These are phyloP conservation scores for Agrotis ipsilon DNA, from an alignment of 2,888 invertebrate genomes.

Conservation along the genomic window DNA sequence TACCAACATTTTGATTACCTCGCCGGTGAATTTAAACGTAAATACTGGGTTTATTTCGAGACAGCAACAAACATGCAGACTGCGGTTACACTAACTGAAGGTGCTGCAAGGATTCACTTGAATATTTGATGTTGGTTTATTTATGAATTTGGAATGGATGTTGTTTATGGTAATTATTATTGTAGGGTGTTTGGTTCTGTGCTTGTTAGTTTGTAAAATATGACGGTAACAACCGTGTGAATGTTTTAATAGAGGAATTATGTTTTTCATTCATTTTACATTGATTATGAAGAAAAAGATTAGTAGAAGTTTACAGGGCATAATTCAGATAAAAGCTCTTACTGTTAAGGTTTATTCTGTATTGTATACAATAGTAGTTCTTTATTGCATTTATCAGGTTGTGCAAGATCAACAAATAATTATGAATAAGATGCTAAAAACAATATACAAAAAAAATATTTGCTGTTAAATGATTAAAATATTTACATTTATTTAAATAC, in stretches of 20 bases:
- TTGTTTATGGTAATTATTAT: conserved; percentile 18
- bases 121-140: conserved; percentile 53
- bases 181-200: conserved; percentile 3
- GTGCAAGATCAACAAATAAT: no score
- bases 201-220: not conserved
- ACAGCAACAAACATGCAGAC: conserved; percentile 32
- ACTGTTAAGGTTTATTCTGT: not conserved
- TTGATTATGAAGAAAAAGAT: not conserved
- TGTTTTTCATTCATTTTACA: conserved; percentile 14
- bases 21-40: conserved; percentile 39
- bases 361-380: no score
- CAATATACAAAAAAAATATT: no score
- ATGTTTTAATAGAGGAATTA: not conserved
- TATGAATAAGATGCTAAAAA: no score
- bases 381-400: no score
- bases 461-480: no score
- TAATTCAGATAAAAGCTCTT: not conserved
- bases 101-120: conserved; percentile 36
- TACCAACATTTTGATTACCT: conserved; percentile 45
- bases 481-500: no score
- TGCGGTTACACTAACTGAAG: conserved; percentile 57
- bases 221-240: not conserved
- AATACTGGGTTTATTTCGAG: conserved; percentile 45
- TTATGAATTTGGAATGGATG: conserved; percentile 22
- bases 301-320: not conserved